Evolutionary conservation across 2,888 invertebrate species (phyloP).

Genomic region (Artemia sp.): DNA sequence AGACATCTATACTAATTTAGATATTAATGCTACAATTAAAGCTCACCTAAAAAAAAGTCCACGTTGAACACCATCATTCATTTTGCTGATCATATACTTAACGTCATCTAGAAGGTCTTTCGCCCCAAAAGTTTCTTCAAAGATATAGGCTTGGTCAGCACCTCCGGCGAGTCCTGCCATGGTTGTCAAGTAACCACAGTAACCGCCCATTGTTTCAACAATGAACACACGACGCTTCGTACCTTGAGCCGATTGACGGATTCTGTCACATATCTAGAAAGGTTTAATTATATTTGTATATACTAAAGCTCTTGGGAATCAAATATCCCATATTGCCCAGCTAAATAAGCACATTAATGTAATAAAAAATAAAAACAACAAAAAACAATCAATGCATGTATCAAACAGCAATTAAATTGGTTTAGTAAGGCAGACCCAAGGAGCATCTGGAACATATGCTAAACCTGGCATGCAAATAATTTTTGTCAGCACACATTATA

Average conservation of each 20-base stretch:
- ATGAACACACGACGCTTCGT: slow-evolving; percentile 93
- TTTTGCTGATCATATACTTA: slow-evolving; percentile 88
- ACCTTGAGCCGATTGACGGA: slow-evolving; percentile 95
- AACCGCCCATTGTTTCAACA: slow-evolving; percentile 99
- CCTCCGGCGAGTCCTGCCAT: slow-evolving; percentile 89
- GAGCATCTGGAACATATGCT: no score
- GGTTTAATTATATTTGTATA: no score
- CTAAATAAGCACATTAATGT: no score
- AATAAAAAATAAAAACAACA: no score
- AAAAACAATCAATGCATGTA: no score
- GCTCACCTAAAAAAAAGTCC: slow-evolving; percentile 61
- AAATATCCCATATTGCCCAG: no score
- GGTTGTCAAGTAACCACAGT: slow-evolving; percentile 93
- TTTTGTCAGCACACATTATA: no score
- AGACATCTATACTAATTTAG: no score
- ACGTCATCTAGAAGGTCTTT: slow-evolving; percentile 83
- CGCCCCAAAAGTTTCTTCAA: slow-evolving; percentile 82
- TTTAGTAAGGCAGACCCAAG: no score
- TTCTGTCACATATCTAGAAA: slow-evolving; percentile 65
- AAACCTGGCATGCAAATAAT: no score
- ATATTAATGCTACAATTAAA: neutral
- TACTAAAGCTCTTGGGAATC: no score
- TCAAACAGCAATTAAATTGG: no score
- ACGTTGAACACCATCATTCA: slow-evolving; percentile 83
- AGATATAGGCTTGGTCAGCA: slow-evolving; percentile 97